Evolutionary conservation across 2,888 invertebrate species (phyloP).

Genomic region (Lamellibrachia columna): DNA sequence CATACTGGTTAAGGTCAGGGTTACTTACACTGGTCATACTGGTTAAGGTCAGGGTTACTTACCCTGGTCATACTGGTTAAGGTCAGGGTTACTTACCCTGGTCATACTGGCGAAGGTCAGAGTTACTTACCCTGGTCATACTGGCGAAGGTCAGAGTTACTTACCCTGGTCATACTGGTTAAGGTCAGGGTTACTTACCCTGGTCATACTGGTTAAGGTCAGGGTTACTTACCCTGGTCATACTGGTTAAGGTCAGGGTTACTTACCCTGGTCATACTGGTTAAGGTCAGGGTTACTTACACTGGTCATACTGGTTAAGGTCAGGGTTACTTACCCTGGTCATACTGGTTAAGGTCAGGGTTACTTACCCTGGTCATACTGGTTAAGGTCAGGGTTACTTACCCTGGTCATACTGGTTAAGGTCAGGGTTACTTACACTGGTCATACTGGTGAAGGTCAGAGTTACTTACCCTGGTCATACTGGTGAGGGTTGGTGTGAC

Average conservation of each 20-base stretch:
- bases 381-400: constrained; percentile 77
- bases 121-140: no score
- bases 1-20: constrained; percentile 75
- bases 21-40: constrained; percentile 64
- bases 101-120: constrained; percentile 71
- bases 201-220: constrained; percentile 72
- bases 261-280: no score
- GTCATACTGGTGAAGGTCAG: no score
- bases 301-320: constrained; percentile 69
- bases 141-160: background rate
- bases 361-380: constrained; percentile 62
- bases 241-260: background rate
- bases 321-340: constrained; percentile 55
- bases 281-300: constrained; percentile 43
- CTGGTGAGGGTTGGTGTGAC: constrained; percentile 82
- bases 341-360: no score
- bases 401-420: background rate
- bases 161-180: no score
- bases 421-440: background rate
- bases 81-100: constrained; percentile 51
- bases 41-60: background rate
- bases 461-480: constrained; percentile 60
- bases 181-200: constrained; percentile 58
- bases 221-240: constrained; percentile 71
- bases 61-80: no score